Evolutionary conservation across 2,797 vertebrate genomes (phyloP).

Genomic region (Okamejei kenojei): DNA sequence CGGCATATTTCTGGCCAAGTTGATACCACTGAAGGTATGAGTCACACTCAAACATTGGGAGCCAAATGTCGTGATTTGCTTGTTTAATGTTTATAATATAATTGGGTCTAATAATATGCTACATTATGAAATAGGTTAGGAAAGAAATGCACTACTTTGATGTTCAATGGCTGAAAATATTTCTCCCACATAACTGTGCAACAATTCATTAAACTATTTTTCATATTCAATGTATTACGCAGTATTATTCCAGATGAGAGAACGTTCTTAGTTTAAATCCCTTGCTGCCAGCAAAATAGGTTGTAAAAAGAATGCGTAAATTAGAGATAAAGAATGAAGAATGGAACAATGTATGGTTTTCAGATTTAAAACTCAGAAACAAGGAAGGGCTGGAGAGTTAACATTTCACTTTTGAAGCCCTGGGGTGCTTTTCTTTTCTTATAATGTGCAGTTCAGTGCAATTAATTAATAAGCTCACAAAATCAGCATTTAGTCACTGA

Average conservation of each 20-base stretch:
- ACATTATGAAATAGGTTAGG: neutral
- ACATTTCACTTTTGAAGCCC: neutral
- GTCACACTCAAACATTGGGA: too few species aligned
- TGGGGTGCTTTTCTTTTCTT: neutral
- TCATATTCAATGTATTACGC: neutral
- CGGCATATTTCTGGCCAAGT: too few species aligned
- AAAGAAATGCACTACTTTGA: neutral
- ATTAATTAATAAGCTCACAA: slow-evolving; percentile 35
- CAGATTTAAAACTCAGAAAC: slow-evolving; percentile 2
- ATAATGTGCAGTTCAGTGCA: neutral
- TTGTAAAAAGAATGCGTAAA: neutral
- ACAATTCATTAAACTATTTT: neutral
- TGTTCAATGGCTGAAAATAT: neutral
- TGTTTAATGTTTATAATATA: slow-evolving; percentile 2
- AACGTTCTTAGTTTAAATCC: neutral
- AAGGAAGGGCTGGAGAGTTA: neutral
- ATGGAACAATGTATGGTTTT: neutral
- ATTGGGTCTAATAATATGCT: neutral
- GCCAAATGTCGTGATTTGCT: neutral
- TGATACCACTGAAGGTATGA: too few species aligned
- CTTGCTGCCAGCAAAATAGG: neutral
- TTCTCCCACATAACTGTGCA: neutral
- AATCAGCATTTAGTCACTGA: slow-evolving; percentile 14
- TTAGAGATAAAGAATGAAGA: neutral
- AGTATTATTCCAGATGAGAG: neutral